Conservation (phyloP, 2,797 vertebrate genomes). For the Catharus ustulatus region DNA sequence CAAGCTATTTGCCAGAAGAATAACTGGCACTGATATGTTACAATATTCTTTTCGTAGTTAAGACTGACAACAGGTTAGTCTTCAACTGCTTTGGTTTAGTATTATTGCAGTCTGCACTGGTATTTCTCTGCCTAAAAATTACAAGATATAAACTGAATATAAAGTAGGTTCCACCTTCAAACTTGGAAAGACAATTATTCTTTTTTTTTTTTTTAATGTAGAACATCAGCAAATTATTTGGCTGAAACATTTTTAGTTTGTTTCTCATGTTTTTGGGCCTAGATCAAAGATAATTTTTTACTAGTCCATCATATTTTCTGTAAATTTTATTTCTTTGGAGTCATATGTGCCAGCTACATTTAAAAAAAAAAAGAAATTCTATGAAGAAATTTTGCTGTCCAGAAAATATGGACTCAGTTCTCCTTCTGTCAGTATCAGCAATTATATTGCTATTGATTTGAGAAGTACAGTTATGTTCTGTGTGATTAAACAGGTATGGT, state of each 20-base stretch:
- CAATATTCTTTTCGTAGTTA: neutral
- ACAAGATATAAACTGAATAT: neutral
- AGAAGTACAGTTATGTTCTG: neutral
- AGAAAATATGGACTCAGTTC: neutral
- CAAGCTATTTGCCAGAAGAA: neutral
- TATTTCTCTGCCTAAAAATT: neutral
- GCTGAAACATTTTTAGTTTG: neutral
- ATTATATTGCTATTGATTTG: neutral
- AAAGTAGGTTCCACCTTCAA: neutral
- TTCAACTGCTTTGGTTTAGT: neutral
- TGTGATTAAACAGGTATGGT: neutral
- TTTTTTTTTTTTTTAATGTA: neutral
- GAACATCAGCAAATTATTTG: neutral
- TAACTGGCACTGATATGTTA: neutral
- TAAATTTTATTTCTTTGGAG: neutral
- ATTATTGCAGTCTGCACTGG: neutral
- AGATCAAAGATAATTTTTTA: neutral
- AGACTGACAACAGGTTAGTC: neutral
- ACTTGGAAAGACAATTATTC: neutral
- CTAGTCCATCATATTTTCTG: rapidly evolving
- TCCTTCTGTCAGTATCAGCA: neutral
- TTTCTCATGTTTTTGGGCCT: neutral
- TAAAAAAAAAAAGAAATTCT: neutral
- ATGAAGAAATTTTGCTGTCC: neutral
- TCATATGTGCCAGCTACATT: neutral